Evolutionary conservation across 2,888 invertebrate genomes (phyloP), one percentile per base, ranked within the genome.

Genomic region (Xanthorhoe designata): DNA sequence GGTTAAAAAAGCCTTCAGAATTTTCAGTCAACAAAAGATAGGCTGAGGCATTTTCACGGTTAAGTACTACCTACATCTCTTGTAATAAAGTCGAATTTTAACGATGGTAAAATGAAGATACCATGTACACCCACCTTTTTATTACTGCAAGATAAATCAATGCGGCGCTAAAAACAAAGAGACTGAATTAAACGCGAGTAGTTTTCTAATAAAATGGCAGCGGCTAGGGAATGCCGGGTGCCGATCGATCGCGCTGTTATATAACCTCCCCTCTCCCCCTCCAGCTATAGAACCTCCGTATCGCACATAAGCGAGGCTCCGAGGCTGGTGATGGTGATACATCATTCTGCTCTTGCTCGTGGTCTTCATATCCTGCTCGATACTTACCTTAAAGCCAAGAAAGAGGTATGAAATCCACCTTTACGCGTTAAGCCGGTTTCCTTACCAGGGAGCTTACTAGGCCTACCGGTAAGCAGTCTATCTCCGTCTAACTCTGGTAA

Each of bases 181-280:
- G 74, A 79, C 69, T 69, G 68, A 62, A 73, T 76, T 69, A 66
- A 58, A 71, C 63, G 50, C 66, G 69, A 74, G 72, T 78, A 81
- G 79, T 77, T 81, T 74, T 66, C 71, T 70, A 69, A 77, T 77
- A 77, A 73, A 78, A 80, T 79, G 81, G 78, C 74, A 78, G 79
- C 71, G 70, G 75, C 78, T 78, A 78, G 82, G 83, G 67, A 51
- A 50, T 38, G 32, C 81, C 81, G 82, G 51, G 51, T 42, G 38
- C 72, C 61, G 77, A 92, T 92, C 89, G 92, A 91, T 91, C 91
- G 72, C 75, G 49, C 73, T 58, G 86, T 92, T 92, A 91, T 87
- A 81, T 91, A 92, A 92, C 84, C 83, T 83, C 80, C 79, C 76
- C 75, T 73, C 75, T 75, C 62, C 77, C 79, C 76, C 70, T 45